These are phyloP conservation scores for Kryptolebias marmoratus DNA, from an alignment of 2,113 vertebrate genomes.

Conservation along the genomic window DNA sequence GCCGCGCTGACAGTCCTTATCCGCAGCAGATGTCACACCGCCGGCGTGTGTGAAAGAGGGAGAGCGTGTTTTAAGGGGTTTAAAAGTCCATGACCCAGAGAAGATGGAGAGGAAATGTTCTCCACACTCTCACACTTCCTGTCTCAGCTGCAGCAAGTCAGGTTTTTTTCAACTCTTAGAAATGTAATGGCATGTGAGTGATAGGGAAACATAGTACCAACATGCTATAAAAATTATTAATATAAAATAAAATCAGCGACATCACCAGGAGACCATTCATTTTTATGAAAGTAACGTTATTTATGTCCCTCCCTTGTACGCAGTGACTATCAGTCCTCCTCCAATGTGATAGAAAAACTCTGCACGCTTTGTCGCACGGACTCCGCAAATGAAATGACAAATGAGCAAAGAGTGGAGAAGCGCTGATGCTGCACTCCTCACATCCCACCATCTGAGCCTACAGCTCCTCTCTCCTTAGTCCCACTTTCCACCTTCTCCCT, in stretches of 20 bases:
- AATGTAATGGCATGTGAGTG: background rate
- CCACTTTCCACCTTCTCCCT: background rate
- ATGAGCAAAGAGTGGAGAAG: constrained; percentile 57
- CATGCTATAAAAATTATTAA: background rate
- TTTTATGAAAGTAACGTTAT: background rate
- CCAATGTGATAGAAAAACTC: constrained; percentile 37
- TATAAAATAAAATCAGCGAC: background rate
- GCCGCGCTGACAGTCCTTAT: constrained; percentile 54
- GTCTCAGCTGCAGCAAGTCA: background rate
- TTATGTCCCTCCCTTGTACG: background rate
- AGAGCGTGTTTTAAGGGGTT: constrained; percentile 15
- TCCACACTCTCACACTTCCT: constrained; percentile 9
- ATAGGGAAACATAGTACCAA: background rate
- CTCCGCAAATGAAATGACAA: constrained; percentile 61
- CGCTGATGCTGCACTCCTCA: constrained; percentile 60
- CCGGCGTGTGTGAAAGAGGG: constrained; percentile 25
- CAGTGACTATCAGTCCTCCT: constrained; percentile 3
- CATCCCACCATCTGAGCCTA: constrained; percentile 5
- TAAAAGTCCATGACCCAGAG: constrained; percentile 41
- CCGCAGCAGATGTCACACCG: constrained; percentile 59
- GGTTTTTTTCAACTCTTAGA: background rate
- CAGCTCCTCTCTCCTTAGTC: background rate
- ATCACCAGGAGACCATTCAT: background rate
- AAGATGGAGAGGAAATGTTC: constrained; percentile 30
- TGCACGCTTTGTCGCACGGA: constrained; percentile 32